A percentile compares a stretch with the other conserved stretches of the same genome.
These are phyloP conservation scores for Noctilio leporinus DNA, from an alignment of 2,113 vertebrate genomes.

Conservation along the genomic window DNA sequence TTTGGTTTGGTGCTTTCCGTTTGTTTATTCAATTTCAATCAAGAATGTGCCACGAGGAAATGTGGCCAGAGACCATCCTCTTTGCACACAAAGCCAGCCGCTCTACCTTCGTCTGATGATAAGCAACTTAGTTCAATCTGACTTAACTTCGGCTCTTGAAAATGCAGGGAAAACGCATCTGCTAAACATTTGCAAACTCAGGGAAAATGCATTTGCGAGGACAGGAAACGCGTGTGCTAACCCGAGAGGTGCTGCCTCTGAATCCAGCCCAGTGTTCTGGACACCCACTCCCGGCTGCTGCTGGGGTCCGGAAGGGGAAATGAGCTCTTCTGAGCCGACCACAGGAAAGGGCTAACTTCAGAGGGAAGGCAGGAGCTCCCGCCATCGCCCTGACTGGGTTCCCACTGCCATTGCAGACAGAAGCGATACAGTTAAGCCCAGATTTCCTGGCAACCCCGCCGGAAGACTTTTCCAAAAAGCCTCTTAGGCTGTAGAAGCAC, in stretches of 20 bases:
- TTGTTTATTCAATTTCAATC: not conserved
- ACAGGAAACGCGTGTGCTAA: not conserved
- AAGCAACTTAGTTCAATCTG: not conserved
- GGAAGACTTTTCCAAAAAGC: constrained; percentile 76
- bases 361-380: not conserved
- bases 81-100: not conserved
- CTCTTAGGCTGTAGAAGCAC: constrained; percentile 71
- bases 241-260: not conserved
- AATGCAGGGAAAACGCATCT: not conserved
- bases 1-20: not conserved
- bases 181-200: not conserved
- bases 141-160: not conserved
- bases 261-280: not conserved
- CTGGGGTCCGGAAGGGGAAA: not conserved
- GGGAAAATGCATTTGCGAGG: not conserved
- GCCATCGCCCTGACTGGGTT: constrained; percentile 39
- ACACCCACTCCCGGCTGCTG: not conserved
- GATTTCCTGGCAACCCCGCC: constrained; percentile 79
- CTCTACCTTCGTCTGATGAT: not conserved
- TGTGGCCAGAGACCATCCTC: not conserved
- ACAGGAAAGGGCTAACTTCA: not conserved
- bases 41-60: not conserved
- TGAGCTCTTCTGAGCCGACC: not conserved
- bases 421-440: constrained; percentile 68
- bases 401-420: constrained; percentile 62